Percentiles rank a stretch among this genome's conserved stretches.
Conservation (phyloP, 2,888 invertebrate species). For the Caenorhabditis zanzibari region DNA sequence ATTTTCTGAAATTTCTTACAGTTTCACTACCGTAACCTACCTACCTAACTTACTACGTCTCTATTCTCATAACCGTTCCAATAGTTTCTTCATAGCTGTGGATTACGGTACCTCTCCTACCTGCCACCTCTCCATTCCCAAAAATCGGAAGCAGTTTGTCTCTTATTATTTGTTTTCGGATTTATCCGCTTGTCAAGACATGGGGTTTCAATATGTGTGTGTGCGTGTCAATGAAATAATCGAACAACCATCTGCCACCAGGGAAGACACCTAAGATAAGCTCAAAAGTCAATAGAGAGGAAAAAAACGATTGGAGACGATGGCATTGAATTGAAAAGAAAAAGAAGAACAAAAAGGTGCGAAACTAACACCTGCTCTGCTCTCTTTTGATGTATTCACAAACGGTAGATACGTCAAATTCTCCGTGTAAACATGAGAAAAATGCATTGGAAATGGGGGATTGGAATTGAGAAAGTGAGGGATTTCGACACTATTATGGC, state of each 20-base stretch:
- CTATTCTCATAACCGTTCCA: too few species aligned
- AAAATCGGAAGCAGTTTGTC: conserved; percentile 30
- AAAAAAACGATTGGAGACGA: conserved; percentile 38
- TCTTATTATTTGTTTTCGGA: conserved; percentile 19
- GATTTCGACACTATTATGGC: too few species aligned
- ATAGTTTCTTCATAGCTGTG: background rate
- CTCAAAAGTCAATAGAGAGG: conserved; percentile 25
- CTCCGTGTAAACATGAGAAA: conserved; percentile 17
- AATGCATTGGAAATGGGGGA: background rate
- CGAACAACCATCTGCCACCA: conserved; percentile 34
- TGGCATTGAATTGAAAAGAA: conserved; percentile 7
- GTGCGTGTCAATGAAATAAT: conserved; percentile 45
- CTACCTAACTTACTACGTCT: too few species aligned
- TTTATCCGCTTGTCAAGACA: conserved; percentile 5
- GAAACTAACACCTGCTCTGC: conserved; percentile 46
- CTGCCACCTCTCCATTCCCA: background rate
- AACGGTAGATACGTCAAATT: conserved; percentile 21
- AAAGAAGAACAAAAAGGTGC: conserved; percentile 33
- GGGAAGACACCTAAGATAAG: conserved; percentile 33
- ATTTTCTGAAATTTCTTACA: too few species aligned
- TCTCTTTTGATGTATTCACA: background rate
- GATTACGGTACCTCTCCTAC: conserved; percentile 18
- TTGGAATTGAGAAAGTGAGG: background rate
- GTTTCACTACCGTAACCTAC: too few species aligned
- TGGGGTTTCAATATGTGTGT: background rate